Base-by-base conservation (phyloP, 2,888 invertebrate species). In the Andricus quercusramuli region DNA sequence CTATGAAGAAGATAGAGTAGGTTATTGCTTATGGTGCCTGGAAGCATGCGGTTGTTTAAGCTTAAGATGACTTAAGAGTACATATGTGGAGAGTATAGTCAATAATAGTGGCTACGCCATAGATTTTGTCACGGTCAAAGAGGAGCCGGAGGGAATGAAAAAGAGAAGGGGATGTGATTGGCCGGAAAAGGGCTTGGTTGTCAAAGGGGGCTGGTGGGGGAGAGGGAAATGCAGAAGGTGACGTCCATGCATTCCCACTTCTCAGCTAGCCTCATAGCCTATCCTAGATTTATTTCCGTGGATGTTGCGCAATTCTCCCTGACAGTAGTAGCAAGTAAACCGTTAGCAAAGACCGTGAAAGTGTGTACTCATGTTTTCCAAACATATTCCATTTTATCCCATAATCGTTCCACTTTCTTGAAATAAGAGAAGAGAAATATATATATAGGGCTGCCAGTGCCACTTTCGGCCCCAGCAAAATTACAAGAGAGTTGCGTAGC, bases 271-370 rank as follows among this genome's bases (percentile, higher is more conserved):
- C 51, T 20, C 20, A 20, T 56, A 47, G 74, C 66, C 66, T 66
- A 66, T 66, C 66, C 66, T 66, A 66, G 66, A 66, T 66, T 66
- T 66, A 66, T 66, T 66, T 66, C 66, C n/a, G 66, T 66, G 51
- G 74, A 56, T 74, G 56, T 74, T 74, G n/a, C 74, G 74, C 74
- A 74, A 74, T 74, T 56, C 74, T 74, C n/a, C 56, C 51, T 56
- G 51, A 74, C 32, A 74, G 74, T 32, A 56, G 20, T 29, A 41
- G 25, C 68, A 70, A 70, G 70, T 20, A 70, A 47, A 70, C 68
- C 47, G 25, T 68, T 68, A 68, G 44, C 25, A 47, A 44, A 68
- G 44, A 51, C 47, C 51, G 70, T 70, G n/a, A 66, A 66, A 37
- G 66, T 66, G 66, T 66, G 41, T n/a, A 66, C 8, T 66, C 37